Percentiles rank a stretch among this genome's conserved stretches.
phyloP scores from a whole-genome alignment of 1,140 invertebrate species.

The Limonius californicus region DNA sequence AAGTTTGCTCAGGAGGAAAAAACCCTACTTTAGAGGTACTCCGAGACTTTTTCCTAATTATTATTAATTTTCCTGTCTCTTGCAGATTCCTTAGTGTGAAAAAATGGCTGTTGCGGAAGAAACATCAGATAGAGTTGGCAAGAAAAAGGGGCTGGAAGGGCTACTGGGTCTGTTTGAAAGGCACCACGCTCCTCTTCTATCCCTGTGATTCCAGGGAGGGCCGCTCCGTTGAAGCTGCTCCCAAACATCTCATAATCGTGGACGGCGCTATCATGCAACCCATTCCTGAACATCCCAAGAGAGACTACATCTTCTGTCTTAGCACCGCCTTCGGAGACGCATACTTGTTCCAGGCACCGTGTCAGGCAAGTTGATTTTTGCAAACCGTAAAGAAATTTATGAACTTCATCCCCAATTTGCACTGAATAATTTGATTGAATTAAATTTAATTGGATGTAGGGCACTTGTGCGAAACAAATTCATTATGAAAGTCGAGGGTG shows the following conservation, averaged over 20 bases:
- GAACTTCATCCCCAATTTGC: too few relatives aligned
- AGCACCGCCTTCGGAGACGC: constrained; percentile 97
- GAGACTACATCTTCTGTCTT: constrained; percentile 96
- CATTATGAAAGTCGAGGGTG: too few relatives aligned
- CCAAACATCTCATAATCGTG: constrained; percentile 94
- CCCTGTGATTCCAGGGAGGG: constrained; percentile 92
- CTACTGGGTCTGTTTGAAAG: constrained; percentile 97
- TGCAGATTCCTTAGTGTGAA: constrained; percentile 94
- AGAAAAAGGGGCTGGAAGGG: constrained; percentile 95
- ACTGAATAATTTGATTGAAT: too few relatives aligned
- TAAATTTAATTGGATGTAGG: too few relatives aligned
- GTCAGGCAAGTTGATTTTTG: constrained; percentile 54
- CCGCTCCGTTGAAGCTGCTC: constrained; percentile 83
- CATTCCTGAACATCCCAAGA: constrained; percentile 96
- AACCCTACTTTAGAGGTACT: too few relatives aligned
- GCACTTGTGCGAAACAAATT: too few relatives aligned
- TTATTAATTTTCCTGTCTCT: constrained; percentile 21
- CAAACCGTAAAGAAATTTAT: too few relatives aligned
- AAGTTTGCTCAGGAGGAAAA: too few relatives aligned
- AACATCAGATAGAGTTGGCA: constrained; percentile 93
- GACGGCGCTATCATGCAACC: constrained; percentile 98
- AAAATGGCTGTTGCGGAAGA: constrained; percentile 96
- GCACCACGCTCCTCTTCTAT: constrained; percentile 94
- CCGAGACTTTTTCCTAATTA: too few relatives aligned
- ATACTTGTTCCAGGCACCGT: constrained; percentile 92